phyloP scores from a whole-genome alignment of 2,797 vertebrate species.

The Pipistrellus pygmaeus region DNA sequence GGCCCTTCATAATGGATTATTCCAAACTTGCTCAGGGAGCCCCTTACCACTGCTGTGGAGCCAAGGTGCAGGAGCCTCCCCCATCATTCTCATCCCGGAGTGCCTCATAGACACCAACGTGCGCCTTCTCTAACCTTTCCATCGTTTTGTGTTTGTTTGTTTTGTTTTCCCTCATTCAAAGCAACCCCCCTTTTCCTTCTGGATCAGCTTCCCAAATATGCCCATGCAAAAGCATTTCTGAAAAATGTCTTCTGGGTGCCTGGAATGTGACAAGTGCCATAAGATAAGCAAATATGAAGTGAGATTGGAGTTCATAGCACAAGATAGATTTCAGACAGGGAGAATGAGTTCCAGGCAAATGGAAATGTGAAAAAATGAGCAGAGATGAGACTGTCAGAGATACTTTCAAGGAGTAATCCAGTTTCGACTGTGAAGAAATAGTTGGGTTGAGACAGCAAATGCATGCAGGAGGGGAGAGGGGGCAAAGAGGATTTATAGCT shows the following conservation, averaged over 20 bases:
- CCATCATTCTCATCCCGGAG: background rate
- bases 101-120: background rate
- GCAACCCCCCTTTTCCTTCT: background rate
- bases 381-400: conserved; percentile 49
- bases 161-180: background rate
- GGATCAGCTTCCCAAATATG: background rate
- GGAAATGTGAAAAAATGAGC: conserved; percentile 37
- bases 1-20: background rate
- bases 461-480: background rate
- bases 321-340: conserved; percentile 15
- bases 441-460: conserved; percentile 7
- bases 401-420: conserved; percentile 6
- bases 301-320: conserved; percentile 40
- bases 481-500: conserved; percentile 52
- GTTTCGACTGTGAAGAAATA: conserved; percentile 15
- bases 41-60: background rate
- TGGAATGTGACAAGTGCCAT: conserved; percentile 40
- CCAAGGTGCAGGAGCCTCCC: background rate
- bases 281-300: conserved; percentile 58
- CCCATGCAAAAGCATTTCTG: background rate
- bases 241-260: conserved; percentile 12
- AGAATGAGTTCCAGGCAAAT: conserved; percentile 45
- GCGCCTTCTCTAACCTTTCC: background rate
- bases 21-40: background rate
- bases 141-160: background rate